Conservation (phyloP, 1,140 invertebrate species). For the Eurosta solidaginis region DNA sequence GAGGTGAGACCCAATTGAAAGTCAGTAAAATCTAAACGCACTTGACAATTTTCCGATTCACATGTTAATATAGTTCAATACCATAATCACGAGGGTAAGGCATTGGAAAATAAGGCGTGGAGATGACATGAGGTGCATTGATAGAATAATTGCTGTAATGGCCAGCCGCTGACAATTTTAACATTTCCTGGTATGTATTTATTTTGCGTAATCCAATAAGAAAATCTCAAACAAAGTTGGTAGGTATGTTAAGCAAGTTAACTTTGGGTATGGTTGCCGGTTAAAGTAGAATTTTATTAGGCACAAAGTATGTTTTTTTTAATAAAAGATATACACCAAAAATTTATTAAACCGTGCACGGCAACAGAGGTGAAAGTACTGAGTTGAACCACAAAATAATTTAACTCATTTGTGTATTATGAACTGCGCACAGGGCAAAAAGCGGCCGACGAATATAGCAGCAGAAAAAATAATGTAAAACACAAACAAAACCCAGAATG, state of each 20-base stretch:
- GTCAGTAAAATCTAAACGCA: conserved; percentile 72
- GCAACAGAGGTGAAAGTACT: neutral
- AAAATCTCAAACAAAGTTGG: neutral
- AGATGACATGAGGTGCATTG: conserved; percentile 56
- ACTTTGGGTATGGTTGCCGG: neutral
- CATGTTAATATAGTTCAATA: conserved; percentile 70
- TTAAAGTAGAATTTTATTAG: neutral
- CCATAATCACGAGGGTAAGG: conserved; percentile 72
- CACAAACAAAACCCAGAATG: neutral
- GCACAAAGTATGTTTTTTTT: neutral
- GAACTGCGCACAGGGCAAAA: neutral
- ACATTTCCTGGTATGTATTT: conserved; percentile 65
- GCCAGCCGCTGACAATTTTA: conserved; percentile 64
- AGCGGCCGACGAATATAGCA: neutral
- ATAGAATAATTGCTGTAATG: conserved; percentile 49
- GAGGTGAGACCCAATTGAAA: conserved; percentile 71
- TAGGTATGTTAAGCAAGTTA: neutral
- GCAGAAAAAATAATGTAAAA: neutral
- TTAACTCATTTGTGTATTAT: neutral
- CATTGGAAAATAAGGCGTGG: conserved; percentile 72
- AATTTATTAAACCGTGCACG: neutral
- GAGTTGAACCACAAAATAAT: neutral
- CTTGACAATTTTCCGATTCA: conserved; percentile 63
- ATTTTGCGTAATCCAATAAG: neutral
- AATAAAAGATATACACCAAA: neutral